These are phyloP conservation scores for Acronicta leporina DNA, from an alignment of 2,888 invertebrate species.

Conservation along the genomic window DNA sequence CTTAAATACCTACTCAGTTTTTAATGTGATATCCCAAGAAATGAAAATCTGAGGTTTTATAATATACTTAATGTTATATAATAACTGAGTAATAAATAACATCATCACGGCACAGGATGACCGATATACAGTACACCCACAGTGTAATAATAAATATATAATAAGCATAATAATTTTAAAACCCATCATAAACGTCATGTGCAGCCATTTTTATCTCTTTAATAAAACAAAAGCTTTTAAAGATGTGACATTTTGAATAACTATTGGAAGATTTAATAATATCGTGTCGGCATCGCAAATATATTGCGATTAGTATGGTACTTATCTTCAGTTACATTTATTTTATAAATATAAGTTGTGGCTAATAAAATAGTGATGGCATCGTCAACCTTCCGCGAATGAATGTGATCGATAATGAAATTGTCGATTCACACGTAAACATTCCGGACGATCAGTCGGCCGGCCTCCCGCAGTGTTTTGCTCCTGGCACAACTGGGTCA, in stretches of 20 bases:
- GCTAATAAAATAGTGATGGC: constrained; percentile 8
- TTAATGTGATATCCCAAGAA: too few species aligned
- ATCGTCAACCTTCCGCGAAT: constrained; percentile 10
- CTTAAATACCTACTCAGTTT: too few species aligned
- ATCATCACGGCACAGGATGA: too few species aligned
- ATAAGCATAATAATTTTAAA: constrained; percentile 9
- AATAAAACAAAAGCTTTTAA: constrained; percentile 40
- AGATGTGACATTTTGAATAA: constrained; percentile 37
- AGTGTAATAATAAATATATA: too few species aligned
- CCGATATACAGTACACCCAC: too few species aligned
- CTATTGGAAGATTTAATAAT: constrained; percentile 18
- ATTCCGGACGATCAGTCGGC: constrained; percentile 34
- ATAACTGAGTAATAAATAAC: too few species aligned
- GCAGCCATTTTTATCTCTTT: constrained; percentile 20
- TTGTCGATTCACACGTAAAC: constrained; percentile 46
- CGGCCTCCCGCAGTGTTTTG: constrained; percentile 50
- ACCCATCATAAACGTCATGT: constrained; percentile 34
- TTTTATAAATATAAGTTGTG: neutral
- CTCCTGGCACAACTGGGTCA: constrained; percentile 54
- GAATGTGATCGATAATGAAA: constrained; percentile 40
- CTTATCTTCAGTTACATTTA: neutral
- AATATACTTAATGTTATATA: too few species aligned
- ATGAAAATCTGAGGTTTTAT: too few species aligned
- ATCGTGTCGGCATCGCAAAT: constrained; percentile 15
- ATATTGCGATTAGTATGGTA: constrained; percentile 1